Conservation (phyloP, 2,113 vertebrate species). For the Aegypius monachus region DNA sequence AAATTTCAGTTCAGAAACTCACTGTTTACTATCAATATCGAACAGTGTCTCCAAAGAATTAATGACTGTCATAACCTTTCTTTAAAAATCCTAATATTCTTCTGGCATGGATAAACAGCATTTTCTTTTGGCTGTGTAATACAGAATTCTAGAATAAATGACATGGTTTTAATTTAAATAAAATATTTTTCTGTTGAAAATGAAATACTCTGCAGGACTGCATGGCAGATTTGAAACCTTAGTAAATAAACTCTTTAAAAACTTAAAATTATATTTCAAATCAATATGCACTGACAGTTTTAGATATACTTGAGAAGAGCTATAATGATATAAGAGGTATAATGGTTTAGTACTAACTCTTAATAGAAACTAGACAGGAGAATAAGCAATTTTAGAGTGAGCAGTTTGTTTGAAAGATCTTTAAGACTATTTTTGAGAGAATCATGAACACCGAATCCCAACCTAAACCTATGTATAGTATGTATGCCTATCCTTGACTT, state of each 20-base stretch:
- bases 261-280: not conserved
- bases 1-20: not conserved
- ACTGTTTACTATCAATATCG: not conserved
- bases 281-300: not conserved
- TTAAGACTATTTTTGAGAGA: not conserved
- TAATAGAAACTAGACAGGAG: not conserved
- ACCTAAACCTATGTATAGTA: not conserved
- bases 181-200: not conserved
- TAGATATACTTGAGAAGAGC: not conserved
- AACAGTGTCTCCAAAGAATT: not conserved
- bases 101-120: not conserved
- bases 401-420: not conserved
- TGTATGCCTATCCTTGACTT: not conserved
- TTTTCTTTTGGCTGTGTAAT: not conserved
- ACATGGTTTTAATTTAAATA: not conserved
- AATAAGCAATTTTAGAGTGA: not conserved
- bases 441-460: not conserved
- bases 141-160: not conserved
- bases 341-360: not conserved
- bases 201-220: not conserved
- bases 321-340: not conserved
- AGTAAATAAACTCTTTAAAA: not conserved
- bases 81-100: not conserved
- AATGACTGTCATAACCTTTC: not conserved
- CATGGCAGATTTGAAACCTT: not conserved